These are phyloP conservation scores for Meliscaeva auricollis DNA, from an alignment of 2,888 invertebrate species.

Conservation along the genomic window DNA sequence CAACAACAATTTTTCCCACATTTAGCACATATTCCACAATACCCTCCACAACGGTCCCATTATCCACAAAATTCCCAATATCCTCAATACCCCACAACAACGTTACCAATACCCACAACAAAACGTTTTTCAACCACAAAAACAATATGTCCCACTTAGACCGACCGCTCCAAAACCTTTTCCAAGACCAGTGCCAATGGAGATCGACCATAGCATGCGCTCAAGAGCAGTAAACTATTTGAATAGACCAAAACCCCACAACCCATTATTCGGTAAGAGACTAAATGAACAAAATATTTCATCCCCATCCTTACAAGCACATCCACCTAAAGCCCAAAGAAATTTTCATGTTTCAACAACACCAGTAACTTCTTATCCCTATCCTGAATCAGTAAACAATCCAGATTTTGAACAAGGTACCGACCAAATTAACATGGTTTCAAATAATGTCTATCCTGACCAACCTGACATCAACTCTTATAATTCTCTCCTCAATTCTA, in stretches of 20 bases:
- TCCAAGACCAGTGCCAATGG: slow-evolving; percentile 2
- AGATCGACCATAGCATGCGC: neutral
- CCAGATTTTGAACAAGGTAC: slow-evolving; percentile 1
- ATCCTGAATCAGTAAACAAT: neutral
- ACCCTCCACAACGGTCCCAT: no score
- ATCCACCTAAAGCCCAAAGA: neutral
- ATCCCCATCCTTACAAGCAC: slow-evolving; percentile 1
- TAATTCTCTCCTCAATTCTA: neutral
- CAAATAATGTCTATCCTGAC: neutral
- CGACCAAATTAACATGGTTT: no score
- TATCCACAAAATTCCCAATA: no score
- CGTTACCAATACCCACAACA: no score
- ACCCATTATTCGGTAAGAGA: slow-evolving; percentile 2
- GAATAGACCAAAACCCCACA: slow-evolving; percentile 2
- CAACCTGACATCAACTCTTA: neutral
- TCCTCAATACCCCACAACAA: no score
- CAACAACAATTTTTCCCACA: no score
- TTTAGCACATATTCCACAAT: no score
- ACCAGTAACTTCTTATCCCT: neutral
- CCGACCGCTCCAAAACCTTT: slow-evolving; percentile 2
- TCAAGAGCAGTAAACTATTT: slow-evolving; percentile 12
- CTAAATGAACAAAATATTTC: neutral
- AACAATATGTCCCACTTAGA: neutral
- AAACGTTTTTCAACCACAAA: no score
- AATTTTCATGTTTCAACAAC: slow-evolving; percentile 4